These are phyloP conservation scores for Ranitomeya imitator DNA, from an alignment of 2,113 vertebrate species.

Conservation along the genomic window DNA sequence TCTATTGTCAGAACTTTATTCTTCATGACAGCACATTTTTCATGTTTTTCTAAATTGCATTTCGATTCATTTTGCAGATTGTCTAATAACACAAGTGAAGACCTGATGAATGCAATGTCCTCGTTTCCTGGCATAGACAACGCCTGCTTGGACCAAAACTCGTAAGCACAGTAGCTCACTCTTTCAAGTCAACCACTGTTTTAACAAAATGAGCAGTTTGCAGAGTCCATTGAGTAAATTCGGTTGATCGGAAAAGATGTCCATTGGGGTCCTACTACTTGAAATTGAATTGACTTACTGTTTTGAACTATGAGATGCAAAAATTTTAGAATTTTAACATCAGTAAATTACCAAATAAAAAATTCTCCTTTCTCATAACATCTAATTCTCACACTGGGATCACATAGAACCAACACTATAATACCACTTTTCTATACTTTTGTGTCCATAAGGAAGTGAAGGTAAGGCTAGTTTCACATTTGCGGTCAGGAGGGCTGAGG, in stretches of 20 bases:
- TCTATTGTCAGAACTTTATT: not conserved
- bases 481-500: no score
- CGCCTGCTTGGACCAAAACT: slow-evolving; percentile 74
- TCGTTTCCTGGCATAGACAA: slow-evolving; percentile 88
- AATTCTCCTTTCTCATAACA: not conserved
- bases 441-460: not conserved
- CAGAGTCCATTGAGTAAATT: not conserved
- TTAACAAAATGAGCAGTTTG: not conserved
- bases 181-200: not conserved
- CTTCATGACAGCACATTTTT: not conserved
- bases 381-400: no score
- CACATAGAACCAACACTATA: no score
- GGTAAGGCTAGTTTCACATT: no score
- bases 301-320: not conserved
- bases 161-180: slow-evolving; percentile 69
- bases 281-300: not conserved
- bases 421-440: not conserved
- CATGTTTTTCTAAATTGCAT: slow-evolving; percentile 7
- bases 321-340: not conserved
- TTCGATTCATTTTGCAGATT: slow-evolving; percentile 72
- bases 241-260: not conserved
- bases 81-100: slow-evolving; percentile 75
- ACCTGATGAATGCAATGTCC: slow-evolving; percentile 80
- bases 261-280: not conserved
- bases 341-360: not conserved